These are phyloP conservation scores for Volucella zonaria DNA, from an alignment of 2,888 invertebrate genomes.

Conservation along the genomic window DNA sequence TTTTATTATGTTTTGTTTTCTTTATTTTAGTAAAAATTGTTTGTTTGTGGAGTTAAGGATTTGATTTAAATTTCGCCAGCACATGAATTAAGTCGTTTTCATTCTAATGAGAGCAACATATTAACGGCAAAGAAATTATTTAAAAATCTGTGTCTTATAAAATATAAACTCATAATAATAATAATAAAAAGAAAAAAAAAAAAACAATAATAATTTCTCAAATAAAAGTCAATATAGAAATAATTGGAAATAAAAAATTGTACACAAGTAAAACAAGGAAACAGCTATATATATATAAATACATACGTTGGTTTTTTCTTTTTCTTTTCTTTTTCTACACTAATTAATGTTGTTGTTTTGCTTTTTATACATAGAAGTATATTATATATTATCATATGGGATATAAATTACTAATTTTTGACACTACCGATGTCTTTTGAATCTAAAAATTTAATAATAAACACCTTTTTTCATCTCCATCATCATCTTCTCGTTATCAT, in stretches of 20 bases:
- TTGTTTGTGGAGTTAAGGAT: slow-evolving; percentile 30
- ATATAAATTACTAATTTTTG: slow-evolving; percentile 73
- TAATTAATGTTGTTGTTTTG: slow-evolving; percentile 33
- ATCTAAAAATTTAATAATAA: slow-evolving; percentile 71
- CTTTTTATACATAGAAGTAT: slow-evolving; percentile 60
- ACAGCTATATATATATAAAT: slow-evolving; percentile 69
- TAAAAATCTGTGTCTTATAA: slow-evolving; percentile 49
- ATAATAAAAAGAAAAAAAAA: slow-evolving; percentile 37
- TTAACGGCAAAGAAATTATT: slow-evolving; percentile 43
- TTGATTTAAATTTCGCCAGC: slow-evolving; percentile 52
- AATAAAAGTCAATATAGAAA: slow-evolving; percentile 42
- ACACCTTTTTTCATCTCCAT: too few relatives aligned
- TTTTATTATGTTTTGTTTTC: neutral
- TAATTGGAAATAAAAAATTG: slow-evolving; percentile 52
- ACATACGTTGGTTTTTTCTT: slow-evolving; percentile 60
- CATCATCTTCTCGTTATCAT: too few relatives aligned
- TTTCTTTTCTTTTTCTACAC: slow-evolving; percentile 60
- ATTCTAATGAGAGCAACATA: slow-evolving; percentile 52
- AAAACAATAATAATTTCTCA: slow-evolving; percentile 55
- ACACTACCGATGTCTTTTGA: slow-evolving; percentile 76
- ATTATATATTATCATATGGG: slow-evolving; percentile 65
- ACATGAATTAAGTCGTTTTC: slow-evolving; percentile 45
- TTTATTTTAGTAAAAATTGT: slow-evolving; percentile 53
- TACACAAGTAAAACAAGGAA: slow-evolving; percentile 66
- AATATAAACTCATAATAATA: slow-evolving; percentile 44